Evolutionary conservation across 2,888 invertebrate species (phyloP), one percentile per base, ranked within the genome.

Genomic region (Aleiodes leptofemur): DNA sequence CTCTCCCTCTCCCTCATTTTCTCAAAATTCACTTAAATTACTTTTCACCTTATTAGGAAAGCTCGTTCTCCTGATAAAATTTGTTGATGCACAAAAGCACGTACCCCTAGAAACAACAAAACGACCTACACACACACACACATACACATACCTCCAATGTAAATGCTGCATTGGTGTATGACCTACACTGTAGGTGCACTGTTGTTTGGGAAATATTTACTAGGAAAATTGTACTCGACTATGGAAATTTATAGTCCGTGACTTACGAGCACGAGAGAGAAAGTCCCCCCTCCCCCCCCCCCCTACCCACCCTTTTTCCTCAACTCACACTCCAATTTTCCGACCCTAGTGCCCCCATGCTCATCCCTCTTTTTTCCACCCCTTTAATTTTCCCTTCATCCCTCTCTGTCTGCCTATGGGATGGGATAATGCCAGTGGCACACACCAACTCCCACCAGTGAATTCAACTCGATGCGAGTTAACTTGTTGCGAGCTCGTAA

Each of bases 401-500:
- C 31, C 8, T 72, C 13, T 38, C 23, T 8, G 5, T 50, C 6
- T 61, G 51, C 55, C 23, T 51, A 53, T 55, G 48, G 16, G 51
- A 43, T 38, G 29, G 29, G 38, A 74, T 66, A 72, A 38, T 66
- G 13, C 55, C 59, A 57, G 53, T 61, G 71, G 68, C 11, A 23
- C 48, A 34, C 48, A 68, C 72, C 73, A 77, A 73, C 70, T 71
- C 74, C 72, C 59, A 59, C 59, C 59, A 31, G 59, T 34, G 59
- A 23, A 61, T 72, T 77, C 76, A 80, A 80, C 79, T 76, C 76
- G 77, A 78, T 73, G 76, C 77, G 73, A 76, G 79, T 80, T 80
- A 80, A 80, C 79, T 80, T 80, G 79, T 80, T 78, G 78, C 79
- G 76, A 80, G 79, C 77, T 78, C 76, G 78, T 80, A 80, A 80